Base-by-base conservation (phyloP, 2,113 vertebrate species). In the Amphiprion ocellaris region DNA sequence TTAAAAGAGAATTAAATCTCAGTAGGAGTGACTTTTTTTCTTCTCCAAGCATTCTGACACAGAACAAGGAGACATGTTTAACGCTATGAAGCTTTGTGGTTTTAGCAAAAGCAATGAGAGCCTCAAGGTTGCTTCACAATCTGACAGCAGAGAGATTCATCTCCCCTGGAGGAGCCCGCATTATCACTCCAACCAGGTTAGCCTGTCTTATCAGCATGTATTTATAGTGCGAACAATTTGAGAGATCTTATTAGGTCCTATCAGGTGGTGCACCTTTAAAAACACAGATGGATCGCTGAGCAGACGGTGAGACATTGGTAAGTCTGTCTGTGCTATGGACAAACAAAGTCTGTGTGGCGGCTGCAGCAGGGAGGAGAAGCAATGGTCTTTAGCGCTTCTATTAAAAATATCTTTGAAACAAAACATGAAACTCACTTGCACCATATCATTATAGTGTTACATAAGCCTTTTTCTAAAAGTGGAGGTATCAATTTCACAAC, bases 181-280 rank as follows among this genome's bases (percentile, higher is more conserved):
- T 66, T 62, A 74, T 90, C 63, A 54, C 64, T 68, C 60, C 6
- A 28, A 58, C 81, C 77, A 46, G 21, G 73, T 84, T 82, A 90
- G 64, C 79, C 90, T 82, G 24, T 86, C 83, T 85, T 90, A 89
- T 91, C 85, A 78, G 74, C 21, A 4, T 67, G 74, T 88, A 81
- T 90, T 92, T 90, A 90, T 75, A 77, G 69, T 79, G 79, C 56
- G 92, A 89, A 91, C 79, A 69, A 14, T 77, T 37, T 84, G 67
- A 75, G 78, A 84, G 81, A 83, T 85, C 87, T 83, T 88, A 88
- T 87, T 86, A 82, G 79, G 50, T 52, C 37, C 30, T 75, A 86
- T 92, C 84, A 76, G 73, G 64, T 55, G 30, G 69, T 70, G 90
- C 84, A 83, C 84, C 79, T 87, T 92, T 79, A 77, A 87, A 91